Conservation (phyloP, 2,888 invertebrate genomes). For the Amiota communis region DNA sequence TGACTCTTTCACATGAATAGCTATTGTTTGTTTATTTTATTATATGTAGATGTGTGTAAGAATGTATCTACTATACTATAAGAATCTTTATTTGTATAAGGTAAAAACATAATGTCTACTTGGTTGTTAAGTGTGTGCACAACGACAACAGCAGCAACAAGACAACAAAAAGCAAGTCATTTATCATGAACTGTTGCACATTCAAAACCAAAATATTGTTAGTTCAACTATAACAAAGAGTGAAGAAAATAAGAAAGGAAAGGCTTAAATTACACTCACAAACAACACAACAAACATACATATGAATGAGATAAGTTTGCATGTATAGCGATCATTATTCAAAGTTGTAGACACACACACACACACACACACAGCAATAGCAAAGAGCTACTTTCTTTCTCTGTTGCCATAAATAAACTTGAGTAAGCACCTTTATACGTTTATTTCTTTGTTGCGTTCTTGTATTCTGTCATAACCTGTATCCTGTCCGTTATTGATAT, state of each 20-base stretch:
- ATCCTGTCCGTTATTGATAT: conserved; percentile 11
- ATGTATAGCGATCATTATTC: not conserved
- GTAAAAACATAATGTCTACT: too few species aligned
- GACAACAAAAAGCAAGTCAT: conserved; percentile 4
- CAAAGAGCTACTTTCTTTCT: not conserved
- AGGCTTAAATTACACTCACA: not conserved
- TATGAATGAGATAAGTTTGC: conserved; percentile 3
- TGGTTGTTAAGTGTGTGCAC: not conserved
- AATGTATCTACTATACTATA: too few species aligned
- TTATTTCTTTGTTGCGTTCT: too few species aligned
- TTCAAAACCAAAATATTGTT: not conserved
- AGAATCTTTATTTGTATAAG: too few species aligned
- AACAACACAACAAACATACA: not conserved
- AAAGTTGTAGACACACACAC: not conserved
- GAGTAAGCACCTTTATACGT: not conserved
- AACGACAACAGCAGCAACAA: too few species aligned
- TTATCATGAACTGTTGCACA: conserved; percentile 20
- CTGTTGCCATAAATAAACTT: not conserved
- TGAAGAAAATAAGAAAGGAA: not conserved
- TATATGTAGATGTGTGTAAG: too few species aligned
- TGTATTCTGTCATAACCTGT: not conserved
- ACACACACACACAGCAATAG: not conserved
- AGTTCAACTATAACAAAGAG: not conserved
- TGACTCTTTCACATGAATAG: conserved; percentile 4
- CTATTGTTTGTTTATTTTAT: not conserved